These are phyloP conservation scores for Eulemur macaco DNA, from an alignment of 2,113 vertebrate species.

Conservation along the genomic window DNA sequence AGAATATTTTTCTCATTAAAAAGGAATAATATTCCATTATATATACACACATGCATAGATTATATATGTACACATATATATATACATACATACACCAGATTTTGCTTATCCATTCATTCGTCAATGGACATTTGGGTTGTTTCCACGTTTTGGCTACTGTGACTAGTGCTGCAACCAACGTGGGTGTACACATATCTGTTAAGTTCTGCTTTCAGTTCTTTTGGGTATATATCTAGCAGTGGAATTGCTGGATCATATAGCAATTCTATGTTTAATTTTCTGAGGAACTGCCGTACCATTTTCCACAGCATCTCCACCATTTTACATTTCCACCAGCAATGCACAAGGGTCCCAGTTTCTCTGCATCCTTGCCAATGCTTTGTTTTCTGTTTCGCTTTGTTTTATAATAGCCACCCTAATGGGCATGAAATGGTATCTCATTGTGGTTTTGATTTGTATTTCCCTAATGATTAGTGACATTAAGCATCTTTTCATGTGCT, in stretches of 20 bases:
- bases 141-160: neutral
- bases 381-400: neutral
- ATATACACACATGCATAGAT: neutral
- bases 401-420: neutral
- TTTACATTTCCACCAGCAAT: neutral
- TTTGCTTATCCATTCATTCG: neutral
- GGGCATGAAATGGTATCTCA: neutral
- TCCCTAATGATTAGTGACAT: neutral
- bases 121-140: neutral
- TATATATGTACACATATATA: too few species aligned
- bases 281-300: neutral
- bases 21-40: neutral
- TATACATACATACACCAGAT: neutral
- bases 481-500: neutral
- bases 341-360: neutral
- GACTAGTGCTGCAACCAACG: neutral
- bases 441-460: neutral
- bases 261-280: neutral
- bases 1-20: neutral
- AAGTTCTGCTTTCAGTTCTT: neutral
- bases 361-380: neutral
- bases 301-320: neutral
- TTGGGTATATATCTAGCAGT: neutral
- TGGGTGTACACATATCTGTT: neutral
- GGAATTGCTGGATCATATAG: neutral